Conservation (phyloP, 2,797 vertebrate genomes). For the Odontamblyopus rebecca region DNA sequence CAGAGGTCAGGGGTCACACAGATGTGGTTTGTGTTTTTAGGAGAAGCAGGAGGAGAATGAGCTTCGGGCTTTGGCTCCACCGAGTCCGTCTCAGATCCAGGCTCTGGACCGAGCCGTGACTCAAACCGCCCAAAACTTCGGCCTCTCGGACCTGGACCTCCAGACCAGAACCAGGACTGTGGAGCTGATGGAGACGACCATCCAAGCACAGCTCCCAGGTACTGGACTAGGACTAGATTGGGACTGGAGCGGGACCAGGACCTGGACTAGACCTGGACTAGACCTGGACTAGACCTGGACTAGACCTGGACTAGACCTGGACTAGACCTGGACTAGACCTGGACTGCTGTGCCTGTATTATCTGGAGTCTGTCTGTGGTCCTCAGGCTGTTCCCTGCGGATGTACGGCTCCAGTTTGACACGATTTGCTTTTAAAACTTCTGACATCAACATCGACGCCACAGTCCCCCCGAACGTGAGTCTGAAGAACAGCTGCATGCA, state of each 20-base stretch:
- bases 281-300: too few species aligned
- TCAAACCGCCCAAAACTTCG: conserved; percentile 83
- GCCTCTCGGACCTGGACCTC: conserved; percentile 92
- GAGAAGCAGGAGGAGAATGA: conserved; percentile 98
- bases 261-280: too few species aligned
- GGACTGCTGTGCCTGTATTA: too few species aligned
- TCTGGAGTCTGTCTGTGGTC: conserved; percentile 1
- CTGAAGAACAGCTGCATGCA: too few species aligned
- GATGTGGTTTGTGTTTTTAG: conserved; percentile 57
- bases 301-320: too few species aligned
- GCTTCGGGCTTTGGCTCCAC: conserved; percentile 86
- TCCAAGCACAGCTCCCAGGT: conserved; percentile 88
- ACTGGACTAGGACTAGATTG: background rate
- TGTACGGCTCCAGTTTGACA: conserved; percentile 95
- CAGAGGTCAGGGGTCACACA: too few species aligned
- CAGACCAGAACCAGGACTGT: conserved; percentile 83
- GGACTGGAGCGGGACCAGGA: too few species aligned
- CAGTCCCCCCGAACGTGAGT: conserved; percentile 87
- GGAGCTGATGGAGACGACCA: conserved; percentile 87
- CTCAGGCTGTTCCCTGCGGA: conserved; percentile 90
- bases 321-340: too few species aligned
- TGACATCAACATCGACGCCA: conserved; percentile 94
- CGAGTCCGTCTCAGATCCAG: conserved; percentile 84
- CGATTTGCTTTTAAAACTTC: conserved; percentile 95
- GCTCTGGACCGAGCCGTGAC: conserved; percentile 85